phyloP scores from a whole-genome alignment of 2,113 vertebrate species.

The Siphamia tubifer region DNA sequence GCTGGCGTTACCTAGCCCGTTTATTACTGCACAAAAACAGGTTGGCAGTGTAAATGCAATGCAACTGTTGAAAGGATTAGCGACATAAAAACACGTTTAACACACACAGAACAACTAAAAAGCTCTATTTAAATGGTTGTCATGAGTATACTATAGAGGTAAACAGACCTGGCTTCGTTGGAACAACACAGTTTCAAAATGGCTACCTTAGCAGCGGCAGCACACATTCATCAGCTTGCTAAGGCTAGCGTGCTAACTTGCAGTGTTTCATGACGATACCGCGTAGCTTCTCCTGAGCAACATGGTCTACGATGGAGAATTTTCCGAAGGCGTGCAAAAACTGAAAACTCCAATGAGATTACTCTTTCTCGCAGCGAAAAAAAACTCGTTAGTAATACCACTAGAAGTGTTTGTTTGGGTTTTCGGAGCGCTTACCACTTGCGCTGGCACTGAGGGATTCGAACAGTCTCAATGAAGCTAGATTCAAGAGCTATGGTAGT shows the following conservation, averaged over 20 bases:
- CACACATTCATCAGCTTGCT: slow-evolving; percentile 75
- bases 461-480: slow-evolving; percentile 49
- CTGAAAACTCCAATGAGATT: not conserved
- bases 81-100: not conserved
- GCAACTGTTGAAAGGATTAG: not conserved
- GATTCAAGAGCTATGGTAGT: slow-evolving; percentile 49
- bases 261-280: slow-evolving; percentile 47
- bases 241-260: slow-evolving; percentile 72
- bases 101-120: not conserved
- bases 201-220: slow-evolving; percentile 79
- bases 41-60: not conserved
- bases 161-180: slow-evolving; percentile 74
- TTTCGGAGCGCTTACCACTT: slow-evolving; percentile 72
- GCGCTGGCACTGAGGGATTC: slow-evolving; percentile 65
- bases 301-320: not conserved
- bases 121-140: slow-evolving; percentile 18
- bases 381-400: slow-evolving; percentile 7
- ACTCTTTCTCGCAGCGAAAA: not conserved
- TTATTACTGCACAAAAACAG: slow-evolving; percentile 9
- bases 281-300: slow-evolving; percentile 14
- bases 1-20: slow-evolving; percentile 49
- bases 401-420: slow-evolving; percentile 75
- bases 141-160: slow-evolving; percentile 56
- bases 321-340: not conserved
- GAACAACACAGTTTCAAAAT: slow-evolving; percentile 83